A percentile compares a stretch with the other conserved stretches of the same genome.
Conservation (phyloP, 2,888 invertebrate species). For the Sphinx pinastri region DNA sequence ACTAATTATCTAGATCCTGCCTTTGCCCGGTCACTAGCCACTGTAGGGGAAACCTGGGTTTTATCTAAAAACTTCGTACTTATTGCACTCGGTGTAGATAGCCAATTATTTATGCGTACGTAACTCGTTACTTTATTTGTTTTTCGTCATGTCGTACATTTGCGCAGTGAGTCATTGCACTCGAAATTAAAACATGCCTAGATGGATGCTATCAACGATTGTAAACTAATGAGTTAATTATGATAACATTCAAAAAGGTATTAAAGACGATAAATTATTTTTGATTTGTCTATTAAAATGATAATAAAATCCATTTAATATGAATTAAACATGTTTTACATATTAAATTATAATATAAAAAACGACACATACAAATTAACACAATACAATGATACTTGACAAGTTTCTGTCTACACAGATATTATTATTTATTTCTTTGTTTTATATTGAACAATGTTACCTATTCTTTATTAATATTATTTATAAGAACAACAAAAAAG, state of each 20-base stretch:
- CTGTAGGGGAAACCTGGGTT: conserved; percentile 63
- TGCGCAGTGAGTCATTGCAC: conserved; percentile 52
- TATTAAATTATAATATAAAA: not conserved
- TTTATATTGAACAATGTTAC: too few relatives aligned
- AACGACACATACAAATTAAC: not conserved
- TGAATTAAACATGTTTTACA: not conserved
- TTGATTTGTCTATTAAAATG: conserved; percentile 4
- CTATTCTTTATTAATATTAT: too few relatives aligned
- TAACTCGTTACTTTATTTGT: conserved; percentile 43
- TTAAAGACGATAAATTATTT: not conserved
- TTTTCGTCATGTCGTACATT: conserved; percentile 45
- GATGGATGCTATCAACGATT: conserved; percentile 19
- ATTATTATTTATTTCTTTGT: too few relatives aligned
- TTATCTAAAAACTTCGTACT: conserved; percentile 48
- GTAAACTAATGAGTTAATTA: conserved; percentile 13
- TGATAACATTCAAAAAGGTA: not conserved
- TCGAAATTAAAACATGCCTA: conserved; percentile 30
- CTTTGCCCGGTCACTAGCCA: conserved; percentile 63
- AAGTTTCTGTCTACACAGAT: not conserved
- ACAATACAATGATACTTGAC: not conserved
- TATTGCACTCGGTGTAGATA: conserved; percentile 38
- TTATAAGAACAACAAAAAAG: not conserved
- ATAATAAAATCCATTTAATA: not conserved
- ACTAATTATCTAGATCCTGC: conserved; percentile 82
- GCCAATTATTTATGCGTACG: conserved; percentile 44